These are phyloP conservation scores for Hexactinellida sp. DNA, from an alignment of 37 sponge, comb jelly and placozoan species.

Conservation along the genomic window DNA sequence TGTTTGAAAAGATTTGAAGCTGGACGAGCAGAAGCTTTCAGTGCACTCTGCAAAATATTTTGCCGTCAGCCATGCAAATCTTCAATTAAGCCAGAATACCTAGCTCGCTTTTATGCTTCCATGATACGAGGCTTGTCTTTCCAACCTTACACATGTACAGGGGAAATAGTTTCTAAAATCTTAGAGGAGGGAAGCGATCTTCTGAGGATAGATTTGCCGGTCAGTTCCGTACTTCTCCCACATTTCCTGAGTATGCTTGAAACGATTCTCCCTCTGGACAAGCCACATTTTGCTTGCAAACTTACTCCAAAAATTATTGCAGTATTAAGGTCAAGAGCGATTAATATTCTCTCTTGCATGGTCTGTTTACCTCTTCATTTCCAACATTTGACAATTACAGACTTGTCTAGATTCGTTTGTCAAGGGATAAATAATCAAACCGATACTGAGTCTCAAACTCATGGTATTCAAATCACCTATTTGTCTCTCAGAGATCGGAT, in stretches of 20 bases:
- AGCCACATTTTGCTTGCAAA: background rate
- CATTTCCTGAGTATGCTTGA: constrained; percentile 48
- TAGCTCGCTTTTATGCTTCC: constrained; percentile 63
- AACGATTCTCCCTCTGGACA: constrained; percentile 36
- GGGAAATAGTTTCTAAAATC: constrained; percentile 47
- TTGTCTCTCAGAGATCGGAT: constrained; percentile 30
- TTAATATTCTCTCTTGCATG: constrained; percentile 55
- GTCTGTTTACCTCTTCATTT: constrained; percentile 70
- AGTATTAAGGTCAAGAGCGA: constrained; percentile 30
- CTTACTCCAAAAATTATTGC: background rate
- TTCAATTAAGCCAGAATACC: constrained; percentile 40
- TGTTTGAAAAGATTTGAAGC: constrained; percentile 31
- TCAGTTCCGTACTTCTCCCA: constrained; percentile 47
- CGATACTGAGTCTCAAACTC: background rate
- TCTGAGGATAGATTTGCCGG: constrained; percentile 49
- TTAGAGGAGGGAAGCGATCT: constrained; percentile 39
- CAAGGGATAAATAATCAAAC: background rate
- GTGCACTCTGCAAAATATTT: constrained; percentile 66
- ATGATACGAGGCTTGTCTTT: constrained; percentile 39
- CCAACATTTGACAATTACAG: constrained; percentile 43
- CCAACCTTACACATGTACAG: constrained; percentile 33
- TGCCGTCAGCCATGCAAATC: constrained; percentile 45
- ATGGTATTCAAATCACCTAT: background rate
- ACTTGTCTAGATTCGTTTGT: constrained; percentile 20
- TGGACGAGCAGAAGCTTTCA: constrained; percentile 70